Base-by-base conservation (phyloP, 1,140 invertebrate species). In the Drosophila bocki region DNA sequence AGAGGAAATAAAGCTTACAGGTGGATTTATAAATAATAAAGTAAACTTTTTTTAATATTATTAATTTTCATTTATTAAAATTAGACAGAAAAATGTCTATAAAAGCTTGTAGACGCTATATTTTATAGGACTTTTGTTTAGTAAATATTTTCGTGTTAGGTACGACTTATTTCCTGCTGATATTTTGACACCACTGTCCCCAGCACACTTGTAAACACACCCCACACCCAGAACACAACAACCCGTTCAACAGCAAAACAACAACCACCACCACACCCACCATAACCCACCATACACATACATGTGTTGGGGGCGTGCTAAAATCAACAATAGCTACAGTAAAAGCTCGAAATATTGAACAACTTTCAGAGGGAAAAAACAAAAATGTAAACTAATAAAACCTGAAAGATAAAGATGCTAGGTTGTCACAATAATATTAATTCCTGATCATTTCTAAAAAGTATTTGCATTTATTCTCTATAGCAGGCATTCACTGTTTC, bases 271-370 rank as follows among this genome's bases (percentile, higher is more conserved):
- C 35, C 35, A 72, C 29, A 59, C 69, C 51, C 63, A 44, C 22
- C 29, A 44, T 39, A 57, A 59, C 44, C 44, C 53, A 72, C 54
- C 29, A 47, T 13, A 57, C 51, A 11, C 19, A 11, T 6, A 7
- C 83, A 86, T 76, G 76, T 78, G 51, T 61, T 61, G 48, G 44
- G 56, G 48, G 71, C 83, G 76, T 83, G 83, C 48, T 62, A 82
- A 78, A 83, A 59, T 75, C 29, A 68, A 51, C 65, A 51, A 56
- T 54, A 33, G 58, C 56, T 70, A 50, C 63, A 75, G 22, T 19
- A 33, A 54, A 29, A 35, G 15, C 13, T n/a, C 5, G 13, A 56
- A 11, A 39, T n/a, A n/a, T 0, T 4, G 3, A 37, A 54, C 33
- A 6, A 19, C 3, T 13, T 0, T 19, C 0, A 22, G 11, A 15